Conservation (phyloP, 2,797 vertebrate genomes). For the Propithecus deckenii region DNA sequence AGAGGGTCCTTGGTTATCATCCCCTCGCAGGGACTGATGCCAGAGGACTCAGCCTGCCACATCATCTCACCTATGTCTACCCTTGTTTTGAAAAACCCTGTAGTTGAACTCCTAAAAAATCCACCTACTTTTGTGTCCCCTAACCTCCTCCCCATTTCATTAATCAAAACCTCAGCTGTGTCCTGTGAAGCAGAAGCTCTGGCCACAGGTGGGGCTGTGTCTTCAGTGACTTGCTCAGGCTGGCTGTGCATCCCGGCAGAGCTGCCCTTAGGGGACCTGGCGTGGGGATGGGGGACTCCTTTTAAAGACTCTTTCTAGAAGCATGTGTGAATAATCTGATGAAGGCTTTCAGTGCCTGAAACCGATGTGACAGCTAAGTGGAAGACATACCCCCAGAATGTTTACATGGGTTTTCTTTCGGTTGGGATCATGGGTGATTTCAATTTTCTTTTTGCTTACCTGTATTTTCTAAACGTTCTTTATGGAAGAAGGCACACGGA, state of each 20-base stretch:
- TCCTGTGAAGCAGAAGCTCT: neutral
- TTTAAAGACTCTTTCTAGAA: neutral
- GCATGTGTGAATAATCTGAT: neutral
- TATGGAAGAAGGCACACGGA: neutral
- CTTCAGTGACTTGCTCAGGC: neutral
- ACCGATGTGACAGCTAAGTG: neutral
- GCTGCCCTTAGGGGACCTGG: neutral
- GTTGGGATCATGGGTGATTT: neutral
- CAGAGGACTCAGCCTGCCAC: neutral
- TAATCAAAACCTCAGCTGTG: neutral
- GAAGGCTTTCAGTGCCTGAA: neutral
- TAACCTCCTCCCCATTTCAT: neutral
- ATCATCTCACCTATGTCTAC: neutral
- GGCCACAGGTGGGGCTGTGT: neutral
- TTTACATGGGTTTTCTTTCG: neutral
- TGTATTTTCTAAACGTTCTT: neutral
- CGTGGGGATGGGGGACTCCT: neutral
- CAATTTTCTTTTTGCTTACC: neutral
- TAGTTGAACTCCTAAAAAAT: neutral
- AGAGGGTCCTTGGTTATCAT: neutral
- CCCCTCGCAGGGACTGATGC: neutral
- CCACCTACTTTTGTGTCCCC: neutral
- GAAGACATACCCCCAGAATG: neutral
- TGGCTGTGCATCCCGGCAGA: neutral
- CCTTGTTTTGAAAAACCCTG: neutral